phyloP scores from a whole-genome alignment of 2,113 vertebrate species.

The Salvelinus sp. region DNA sequence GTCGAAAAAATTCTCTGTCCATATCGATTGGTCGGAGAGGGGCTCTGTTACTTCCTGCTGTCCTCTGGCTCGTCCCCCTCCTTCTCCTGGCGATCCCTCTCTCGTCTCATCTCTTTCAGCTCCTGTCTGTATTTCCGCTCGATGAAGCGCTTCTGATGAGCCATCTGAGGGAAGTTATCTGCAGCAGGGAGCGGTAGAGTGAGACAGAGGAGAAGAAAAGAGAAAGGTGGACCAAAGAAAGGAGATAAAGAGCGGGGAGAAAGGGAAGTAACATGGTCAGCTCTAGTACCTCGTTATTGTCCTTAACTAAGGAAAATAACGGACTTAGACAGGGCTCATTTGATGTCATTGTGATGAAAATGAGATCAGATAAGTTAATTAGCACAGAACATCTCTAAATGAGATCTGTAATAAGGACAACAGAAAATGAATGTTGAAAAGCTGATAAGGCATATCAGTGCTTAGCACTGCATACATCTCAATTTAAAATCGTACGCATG shows the following conservation, averaged over 20 bases:
- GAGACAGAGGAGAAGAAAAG: conserved; percentile 15
- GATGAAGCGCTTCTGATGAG: conserved; percentile 99
- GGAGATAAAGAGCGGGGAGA: conserved; percentile 1
- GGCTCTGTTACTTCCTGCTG: conserved; percentile 78
- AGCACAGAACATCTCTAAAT: conserved; percentile 47
- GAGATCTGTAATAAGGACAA: conserved; percentile 49
- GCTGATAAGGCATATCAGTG: background rate
- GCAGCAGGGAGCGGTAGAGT: conserved; percentile 69
- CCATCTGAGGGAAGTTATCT: conserved; percentile 99
- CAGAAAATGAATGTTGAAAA: conserved; percentile 3
- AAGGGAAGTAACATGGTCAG: conserved; percentile 51
- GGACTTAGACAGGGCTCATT: conserved; percentile 55
- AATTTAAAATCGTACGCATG: conserved; percentile 35
- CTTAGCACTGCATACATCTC: background rate
- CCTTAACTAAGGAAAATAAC: conserved; percentile 49
- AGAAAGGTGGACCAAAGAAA: conserved; percentile 1
- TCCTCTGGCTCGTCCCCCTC: conserved; percentile 87
- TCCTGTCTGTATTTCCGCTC: conserved; percentile 99
- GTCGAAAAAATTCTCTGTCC: background rate
- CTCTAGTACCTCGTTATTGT: conserved; percentile 26
- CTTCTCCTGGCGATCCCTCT: conserved; percentile 92
- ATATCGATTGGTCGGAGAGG: background rate
- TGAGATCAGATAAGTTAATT: conserved; percentile 60
- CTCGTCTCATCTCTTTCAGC: conserved; percentile 98
- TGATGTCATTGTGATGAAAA: conserved; percentile 37